Base-by-base conservation (phyloP, 2,113 vertebrate species). In the Oncorhynchus mykiss region DNA sequence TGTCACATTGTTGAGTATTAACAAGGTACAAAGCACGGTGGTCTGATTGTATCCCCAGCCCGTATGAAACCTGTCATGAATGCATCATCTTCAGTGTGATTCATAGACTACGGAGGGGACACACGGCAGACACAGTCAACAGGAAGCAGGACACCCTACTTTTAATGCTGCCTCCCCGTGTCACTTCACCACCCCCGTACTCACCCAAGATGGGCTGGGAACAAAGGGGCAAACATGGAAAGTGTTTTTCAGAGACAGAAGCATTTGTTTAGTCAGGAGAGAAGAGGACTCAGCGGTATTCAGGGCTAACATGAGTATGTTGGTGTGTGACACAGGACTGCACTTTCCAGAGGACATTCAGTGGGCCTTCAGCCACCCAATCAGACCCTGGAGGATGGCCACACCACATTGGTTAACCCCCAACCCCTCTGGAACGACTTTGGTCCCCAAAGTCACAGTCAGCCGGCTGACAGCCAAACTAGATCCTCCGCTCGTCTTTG, bases 331-430 rank as follows among this genome's bases (percentile, higher is more conserved):
- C 88, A 90, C 81, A 81, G 78, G 84, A 89, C 86, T 89, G 86
- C 88, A 89, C 87, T 92, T 91, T 88, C 78, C 85, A 81, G 82
- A 88, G 84, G 85, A 87, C 85, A 82, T 85, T 88, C 84, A 70
- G 72, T 39, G 84, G 71, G 82, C 82, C 86, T 75, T 84, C 86
- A 78, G 71, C 79, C 71, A 84, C 74, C 83, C 85, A 84, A 87
- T 88, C 83, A 88, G 79, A 86, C 68, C 67, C 67, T 12, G 29
- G 34, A 59, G 67, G 59, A 73, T 13, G 57, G 4, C 59, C 34
- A 20, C 59, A 57, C 34, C 60, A 67, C n/a, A 45, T 22, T 29
- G 13, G 59, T 77, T 70, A 71, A 67, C 71, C 75, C 87, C 77
- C 75, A 81, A 88, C 83, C 86, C 48, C 22, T 48, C 22, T 80